Evolutionary conservation across 2,797 vertebrate genomes (phyloP).

Genomic region (Crax fasciolata): DNA sequence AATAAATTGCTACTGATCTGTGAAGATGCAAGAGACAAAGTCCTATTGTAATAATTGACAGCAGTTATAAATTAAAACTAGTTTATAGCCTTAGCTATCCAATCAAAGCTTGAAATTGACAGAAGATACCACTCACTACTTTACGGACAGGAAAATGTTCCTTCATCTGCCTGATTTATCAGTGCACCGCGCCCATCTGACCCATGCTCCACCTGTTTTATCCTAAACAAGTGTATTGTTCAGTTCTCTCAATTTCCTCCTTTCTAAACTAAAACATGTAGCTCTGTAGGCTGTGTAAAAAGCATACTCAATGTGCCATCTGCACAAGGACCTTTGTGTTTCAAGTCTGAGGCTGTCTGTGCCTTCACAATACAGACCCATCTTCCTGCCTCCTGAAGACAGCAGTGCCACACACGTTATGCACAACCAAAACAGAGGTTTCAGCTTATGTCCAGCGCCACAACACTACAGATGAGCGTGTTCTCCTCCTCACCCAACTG

Average conservation of each 20-base stretch:
- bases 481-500: background rate
- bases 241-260: background rate
- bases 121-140: background rate
- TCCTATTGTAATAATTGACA: slow-evolving; percentile 18
- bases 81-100: background rate
- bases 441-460: background rate
- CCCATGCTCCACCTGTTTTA: background rate
- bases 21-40: slow-evolving; percentile 19
- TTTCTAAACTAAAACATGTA: background rate
- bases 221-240: background rate
- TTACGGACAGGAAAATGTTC: background rate
- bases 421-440: background rate
- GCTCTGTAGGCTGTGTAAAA: background rate
- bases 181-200: background rate
- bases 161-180: slow-evolving; percentile 9
- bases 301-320: background rate
- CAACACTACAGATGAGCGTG: accelerated
- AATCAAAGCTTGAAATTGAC: background rate
- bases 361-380: accelerated
- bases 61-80: background rate
- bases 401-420: accelerated
- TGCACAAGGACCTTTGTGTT: background rate
- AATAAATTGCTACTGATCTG: slow-evolving; percentile 30
- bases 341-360: background rate
- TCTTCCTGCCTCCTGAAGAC: background rate